phyloP scores from a whole-genome alignment of 2,113 vertebrate species.

The Sula dactylatra region DNA sequence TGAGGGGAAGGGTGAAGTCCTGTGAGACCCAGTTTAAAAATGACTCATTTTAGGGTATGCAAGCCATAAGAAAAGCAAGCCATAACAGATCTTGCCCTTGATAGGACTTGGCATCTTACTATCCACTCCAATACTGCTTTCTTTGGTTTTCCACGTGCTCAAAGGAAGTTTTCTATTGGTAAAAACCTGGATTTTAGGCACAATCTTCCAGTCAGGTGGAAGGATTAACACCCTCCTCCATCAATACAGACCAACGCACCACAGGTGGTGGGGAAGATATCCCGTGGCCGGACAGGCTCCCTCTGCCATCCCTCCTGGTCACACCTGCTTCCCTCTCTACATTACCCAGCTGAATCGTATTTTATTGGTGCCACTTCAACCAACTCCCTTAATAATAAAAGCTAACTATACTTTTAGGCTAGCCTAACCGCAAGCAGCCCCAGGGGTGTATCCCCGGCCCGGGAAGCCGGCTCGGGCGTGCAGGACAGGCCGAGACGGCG shows the following conservation, averaged over 20 bases:
- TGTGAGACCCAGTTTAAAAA: neutral
- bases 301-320: rapidly evolving
- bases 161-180: neutral
- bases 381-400: neutral
- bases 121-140: neutral
- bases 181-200: neutral
- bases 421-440: neutral
- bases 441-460: too few relatives aligned
- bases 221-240: neutral
- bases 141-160: neutral
- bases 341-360: rapidly evolving
- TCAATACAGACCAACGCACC: rapidly evolving
- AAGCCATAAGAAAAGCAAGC: neutral
- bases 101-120: neutral
- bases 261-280: rapidly evolving
- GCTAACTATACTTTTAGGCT: neutral
- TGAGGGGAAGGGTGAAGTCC: neutral
- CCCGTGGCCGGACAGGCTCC: neutral
- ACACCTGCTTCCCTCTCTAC: neutral
- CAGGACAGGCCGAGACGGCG: neutral
- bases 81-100: neutral
- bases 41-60: neutral
- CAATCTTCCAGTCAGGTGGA: neutral
- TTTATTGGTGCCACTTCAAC: neutral
- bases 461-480: too few relatives aligned